Conservation (phyloP, 2,113 vertebrate species). For the Prolemur simus region DNA sequence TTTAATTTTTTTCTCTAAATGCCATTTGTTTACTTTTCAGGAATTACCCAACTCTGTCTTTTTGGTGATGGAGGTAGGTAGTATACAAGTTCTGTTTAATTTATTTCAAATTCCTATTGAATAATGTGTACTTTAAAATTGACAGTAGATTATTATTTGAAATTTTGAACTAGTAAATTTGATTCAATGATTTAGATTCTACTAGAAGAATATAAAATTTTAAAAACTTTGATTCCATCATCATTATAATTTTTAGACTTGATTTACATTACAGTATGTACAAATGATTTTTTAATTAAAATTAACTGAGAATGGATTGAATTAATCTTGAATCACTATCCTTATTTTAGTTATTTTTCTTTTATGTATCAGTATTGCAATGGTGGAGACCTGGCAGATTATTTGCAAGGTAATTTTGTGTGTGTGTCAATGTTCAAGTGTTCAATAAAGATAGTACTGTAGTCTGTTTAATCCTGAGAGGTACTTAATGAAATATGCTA, state of each 20-base stretch:
- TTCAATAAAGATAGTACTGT: not conserved
- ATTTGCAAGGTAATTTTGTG: slow-evolving; percentile 94
- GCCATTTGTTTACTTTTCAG: slow-evolving; percentile 84
- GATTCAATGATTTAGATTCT: slow-evolving; percentile 19
- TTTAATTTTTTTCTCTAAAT: slow-evolving; percentile 53
- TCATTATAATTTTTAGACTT: slow-evolving; percentile 24
- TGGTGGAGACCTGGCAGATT: slow-evolving; percentile 98
- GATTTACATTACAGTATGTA: not conserved
- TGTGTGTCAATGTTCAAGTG: slow-evolving; percentile 41
- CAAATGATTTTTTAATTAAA: slow-evolving; percentile 16
- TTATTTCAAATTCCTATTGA: slow-evolving; percentile 62
- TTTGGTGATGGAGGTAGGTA: slow-evolving; percentile 96
- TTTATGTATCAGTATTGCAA: slow-evolving; percentile 94
- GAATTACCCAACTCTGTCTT: slow-evolving; percentile 97
- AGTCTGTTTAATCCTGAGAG: slow-evolving; percentile 29
- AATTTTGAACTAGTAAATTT: slow-evolving; percentile 36
- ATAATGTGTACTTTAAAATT: not conserved
- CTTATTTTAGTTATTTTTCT: slow-evolving; percentile 73
- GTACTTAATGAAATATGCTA: not conserved
- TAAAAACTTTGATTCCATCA: not conserved
- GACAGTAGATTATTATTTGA: slow-evolving; percentile 41
- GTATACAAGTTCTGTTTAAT: slow-evolving; percentile 44
- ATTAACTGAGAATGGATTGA: not conserved
- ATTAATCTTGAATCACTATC: slow-evolving; percentile 28
- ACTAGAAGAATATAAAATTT: slow-evolving; percentile 38